These are phyloP conservation scores for Chrysotoxum bicinctum DNA, from an alignment of 2,888 invertebrate genomes.

Conservation along the genomic window DNA sequence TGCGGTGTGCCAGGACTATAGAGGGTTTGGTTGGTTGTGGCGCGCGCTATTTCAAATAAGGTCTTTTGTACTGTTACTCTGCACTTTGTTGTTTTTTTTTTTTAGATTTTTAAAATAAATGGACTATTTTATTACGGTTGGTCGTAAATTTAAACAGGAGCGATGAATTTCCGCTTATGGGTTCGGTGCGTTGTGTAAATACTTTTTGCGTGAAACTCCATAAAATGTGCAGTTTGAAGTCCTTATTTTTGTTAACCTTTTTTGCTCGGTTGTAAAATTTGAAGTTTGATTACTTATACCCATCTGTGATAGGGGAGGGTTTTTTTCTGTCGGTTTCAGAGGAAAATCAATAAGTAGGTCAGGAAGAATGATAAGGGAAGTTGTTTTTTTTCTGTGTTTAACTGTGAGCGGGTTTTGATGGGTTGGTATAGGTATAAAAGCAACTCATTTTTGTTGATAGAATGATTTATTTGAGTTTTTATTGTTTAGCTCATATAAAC, in stretches of 20 bases:
- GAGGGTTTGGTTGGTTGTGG: conserved; percentile 12
- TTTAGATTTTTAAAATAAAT: conserved; percentile 69
- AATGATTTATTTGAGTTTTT: conserved; percentile 32
- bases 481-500: background rate
- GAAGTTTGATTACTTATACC: conserved; percentile 60
- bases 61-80: conserved; percentile 37
- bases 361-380: conserved; percentile 38
- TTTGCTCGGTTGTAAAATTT: conserved; percentile 59
- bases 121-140: conserved; percentile 68
- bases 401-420: conserved; percentile 9
- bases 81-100: conserved; percentile 28
- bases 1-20: conserved; percentile 1
- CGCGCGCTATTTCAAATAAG: conserved; percentile 29
- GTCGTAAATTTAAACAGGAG: conserved; percentile 70
- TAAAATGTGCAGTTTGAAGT: conserved; percentile 59
- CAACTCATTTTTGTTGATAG: conserved; percentile 17
- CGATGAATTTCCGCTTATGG: conserved; percentile 70
- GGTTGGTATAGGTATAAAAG: background rate
- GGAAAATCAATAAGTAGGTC: conserved; percentile 68
- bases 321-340: background rate
- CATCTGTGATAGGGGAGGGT: background rate
- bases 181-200: conserved; percentile 39
- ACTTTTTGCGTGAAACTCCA: conserved; percentile 45
- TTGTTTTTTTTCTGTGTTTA: background rate
- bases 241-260: conserved; percentile 45